Evolutionary conservation across 2,888 invertebrate species (phyloP), one percentile per base, ranked within the genome.

Genomic region (Galeopsomyia nigrocyanea): DNA sequence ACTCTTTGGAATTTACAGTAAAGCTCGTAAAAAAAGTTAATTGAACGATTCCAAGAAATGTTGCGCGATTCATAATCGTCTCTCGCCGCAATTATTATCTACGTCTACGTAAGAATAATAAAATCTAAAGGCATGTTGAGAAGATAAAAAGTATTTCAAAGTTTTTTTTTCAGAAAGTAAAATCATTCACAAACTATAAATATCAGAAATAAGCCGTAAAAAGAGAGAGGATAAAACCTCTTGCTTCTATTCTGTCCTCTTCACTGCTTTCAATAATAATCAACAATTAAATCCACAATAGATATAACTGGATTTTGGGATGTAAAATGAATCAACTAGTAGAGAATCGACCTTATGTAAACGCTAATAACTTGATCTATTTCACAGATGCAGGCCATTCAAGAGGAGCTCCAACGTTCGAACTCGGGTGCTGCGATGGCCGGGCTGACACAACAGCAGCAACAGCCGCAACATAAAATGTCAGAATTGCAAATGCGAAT

Each of bases 391-490:
- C 67, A 68, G 26, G n/a, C 5, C 10, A 60, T 68, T 2, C 60
- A 73, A n/a, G 60, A n/a, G 10, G 65, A 73, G 17, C 55, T 73
- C 0, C 58, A 64, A n/a, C 16, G 64, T 19, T 17, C 68, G 0
- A 49, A 39, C 26, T 9, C 53, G 57, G 0, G 13, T 5, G 3
- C 51, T 0, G 16, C 31, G 17, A n/a, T n/a, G 39, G 0, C 21
- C n/a, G 62, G 19, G 2, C 10, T 1, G 13, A 39, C 3, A 9
- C 26, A 22, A 14, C 56, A 14, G 55, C 39, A 55, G 47, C 46
- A 47, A 3, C 65, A 46, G n/a, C 26, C 50, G 17, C 69, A 21
- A 7, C 19, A 70, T 9, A 67, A 73, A 16, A 6, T 61, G 3
- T 55, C 51, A 1, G 19, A 57, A 7, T 39, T 63, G 14, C 64